Base-by-base conservation (phyloP, 2,888 invertebrate genomes). In the Lumbricus terrestris region DNA sequence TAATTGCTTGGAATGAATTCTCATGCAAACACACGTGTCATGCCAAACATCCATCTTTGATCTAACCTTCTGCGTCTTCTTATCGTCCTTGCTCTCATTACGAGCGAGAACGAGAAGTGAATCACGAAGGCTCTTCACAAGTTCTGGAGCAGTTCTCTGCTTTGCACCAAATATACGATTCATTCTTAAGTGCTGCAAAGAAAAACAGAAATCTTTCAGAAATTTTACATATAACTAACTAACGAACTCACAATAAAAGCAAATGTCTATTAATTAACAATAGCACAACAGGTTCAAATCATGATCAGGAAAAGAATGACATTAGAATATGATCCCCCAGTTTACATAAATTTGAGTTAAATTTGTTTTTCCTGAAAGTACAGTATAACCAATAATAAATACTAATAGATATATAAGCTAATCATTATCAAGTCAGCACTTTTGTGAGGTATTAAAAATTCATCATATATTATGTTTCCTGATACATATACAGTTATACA, bases 61-160 rank as follows among this genome's bases (percentile, higher is more conserved):
- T 29, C 69, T 89, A 94, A 96, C 96, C 96, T 99, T 99, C 95
- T 98, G 98, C 90, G 97, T 97, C 95, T 98, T 99, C 95, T 98
- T 98, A 20, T 83, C 88, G 95, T 99, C 98, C 23, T 88, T 90
- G 47, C 82, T 90, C 23, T 92, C 92, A 89, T 92, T 92, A 37
- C 82, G 88, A 20, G 91, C 91, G 94, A 99, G 96, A 92, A 97
- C 97, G 94, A 97, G 97, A 92, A 99, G 97, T 92, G 98, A 98
- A 95, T 98, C 98, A 95, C 97, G 97, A 93, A 98, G 96, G 93
- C 96, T 96, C 95, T 97, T 98, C 92, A 99, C 98, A 95, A 99
- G 97, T 96, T 99, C 99, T 95, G 98, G 97, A 94, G 99, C 99
- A 96, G 97, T 98, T 96, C 99, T 99, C 83, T 88, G 91, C 42